Conservation (phyloP, 2,113 vertebrate species). For the Eidolon helvum region DNA sequence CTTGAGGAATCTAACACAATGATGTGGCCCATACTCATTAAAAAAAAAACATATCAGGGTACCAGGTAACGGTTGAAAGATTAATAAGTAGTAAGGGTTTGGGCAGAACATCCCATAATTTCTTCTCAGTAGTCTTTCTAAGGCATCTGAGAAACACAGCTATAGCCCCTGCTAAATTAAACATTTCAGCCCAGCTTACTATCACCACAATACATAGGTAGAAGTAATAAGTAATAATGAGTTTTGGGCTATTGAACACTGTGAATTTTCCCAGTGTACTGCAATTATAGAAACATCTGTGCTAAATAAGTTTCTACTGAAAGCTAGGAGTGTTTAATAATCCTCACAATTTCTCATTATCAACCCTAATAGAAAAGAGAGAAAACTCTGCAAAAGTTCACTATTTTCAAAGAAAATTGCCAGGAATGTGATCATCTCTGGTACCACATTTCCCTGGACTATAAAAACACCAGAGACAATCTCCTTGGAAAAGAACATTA, state of each 20-base stretch:
- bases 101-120: constrained; percentile 19
- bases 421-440: constrained; percentile 47
- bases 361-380: constrained; percentile 59
- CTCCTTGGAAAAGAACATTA: constrained; percentile 71
- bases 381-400: constrained; percentile 74
- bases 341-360: constrained; percentile 73
- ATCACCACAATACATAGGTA: constrained; percentile 74
- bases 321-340: constrained; percentile 62
- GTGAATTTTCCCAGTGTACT: constrained; percentile 74
- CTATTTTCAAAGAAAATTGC: constrained; percentile 75
- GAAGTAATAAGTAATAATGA: constrained; percentile 82
- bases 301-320: constrained; percentile 63
- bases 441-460: constrained; percentile 62
- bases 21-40: not conserved
- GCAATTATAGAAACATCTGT: constrained; percentile 73
- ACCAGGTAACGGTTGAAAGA: constrained; percentile 12
- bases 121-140: constrained; percentile 48
- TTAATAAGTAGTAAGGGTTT: not conserved
- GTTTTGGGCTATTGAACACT: constrained; percentile 73
- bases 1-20: not conserved
- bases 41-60: not conserved
- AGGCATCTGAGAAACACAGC: constrained; percentile 46
- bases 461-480: constrained; percentile 70
- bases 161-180: constrained; percentile 71
- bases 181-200: constrained; percentile 69